Evolutionary conservation across 2,797 vertebrate genomes (phyloP), one percentile per base, ranked within the genome.

Genomic region (Hippoglossus hippoglossus): DNA sequence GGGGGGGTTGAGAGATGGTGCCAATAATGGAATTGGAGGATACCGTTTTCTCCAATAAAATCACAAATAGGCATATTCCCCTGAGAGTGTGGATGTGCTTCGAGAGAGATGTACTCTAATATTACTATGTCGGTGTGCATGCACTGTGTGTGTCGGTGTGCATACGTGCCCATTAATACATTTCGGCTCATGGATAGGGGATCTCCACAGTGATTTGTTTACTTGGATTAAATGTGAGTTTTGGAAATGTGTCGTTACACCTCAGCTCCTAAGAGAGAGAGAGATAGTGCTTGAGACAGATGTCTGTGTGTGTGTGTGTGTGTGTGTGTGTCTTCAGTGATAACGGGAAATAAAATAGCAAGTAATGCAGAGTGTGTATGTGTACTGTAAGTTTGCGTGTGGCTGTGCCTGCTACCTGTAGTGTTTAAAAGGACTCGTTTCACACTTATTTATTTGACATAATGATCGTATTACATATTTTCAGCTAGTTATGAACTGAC

Each of bases 191-290:
- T 71, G 77, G 87, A 88, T 46, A 81, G 73, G 74, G 80, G 73
- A 91, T 89, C 90, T 91, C 92, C 77, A 83, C 64, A 57, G 92
- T 93, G 91, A 94, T 94, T 93, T 94, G 91, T 94, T 93, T 92
- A 87, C 90, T 90, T 91, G 90, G 91, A 94, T 94, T 93, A 94
- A 93, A 93, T 94, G 93, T 94, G 92, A 93, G 81, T 88, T 95
- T 93, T 90, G 88, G 85, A 92, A 94, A 93, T 91, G 84, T 92
- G 90, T 88, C 92, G 88, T 93, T 91, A 89, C 80, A 91, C 77
- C 78, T 85, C 71, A 84, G 84, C 82, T 88, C 89, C 74, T 51
- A 56, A 58, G 54, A 19, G 15, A 63, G 62, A 63, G 19, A 49
- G 80, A 80, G 44, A 36, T 39, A 46, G 13, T 24, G 22, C 34